phyloP scores from a whole-genome alignment of 2,113 vertebrate species.

The Cottus gobio region DNA sequence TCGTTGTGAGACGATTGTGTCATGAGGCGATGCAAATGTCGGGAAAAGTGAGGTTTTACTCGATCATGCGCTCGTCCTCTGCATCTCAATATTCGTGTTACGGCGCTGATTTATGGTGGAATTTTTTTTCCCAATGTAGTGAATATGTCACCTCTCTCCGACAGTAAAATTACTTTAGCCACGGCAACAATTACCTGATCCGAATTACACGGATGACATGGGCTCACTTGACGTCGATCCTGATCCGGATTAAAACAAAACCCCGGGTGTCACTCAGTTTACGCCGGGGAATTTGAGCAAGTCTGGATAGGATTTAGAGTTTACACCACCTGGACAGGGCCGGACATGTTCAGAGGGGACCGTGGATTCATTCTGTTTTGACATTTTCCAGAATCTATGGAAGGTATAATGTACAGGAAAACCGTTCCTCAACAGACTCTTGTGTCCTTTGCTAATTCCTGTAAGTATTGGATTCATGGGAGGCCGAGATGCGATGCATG shows the following conservation, averaged over 20 bases:
- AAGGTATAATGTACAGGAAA: too few relatives aligned
- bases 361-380: too few relatives aligned
- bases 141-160: not conserved
- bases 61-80: not conserved
- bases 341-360: too few relatives aligned
- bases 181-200: constrained; percentile 7
- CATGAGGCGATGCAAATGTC: constrained; percentile 4
- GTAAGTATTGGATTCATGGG: too few relatives aligned
- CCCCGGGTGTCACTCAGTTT: constrained; percentile 18
- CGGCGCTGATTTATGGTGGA: not conserved
- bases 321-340: constrained; percentile 21
- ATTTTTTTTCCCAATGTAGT: not conserved
- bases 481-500: too few relatives aligned
- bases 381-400: too few relatives aligned
- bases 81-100: not conserved
- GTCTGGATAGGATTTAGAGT: constrained; percentile 7
- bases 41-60: not conserved
- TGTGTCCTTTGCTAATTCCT: too few relatives aligned
- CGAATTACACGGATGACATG: constrained; percentile 32
- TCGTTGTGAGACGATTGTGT: not conserved
- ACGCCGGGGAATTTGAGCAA: not conserved
- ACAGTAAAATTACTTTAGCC: constrained; percentile 6
- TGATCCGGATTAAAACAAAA: constrained; percentile 44
- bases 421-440: too few relatives aligned
- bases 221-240: constrained; percentile 23